Base-by-base conservation (phyloP, 2,888 invertebrate species). In the Caenorhabditis sp. region DNA sequence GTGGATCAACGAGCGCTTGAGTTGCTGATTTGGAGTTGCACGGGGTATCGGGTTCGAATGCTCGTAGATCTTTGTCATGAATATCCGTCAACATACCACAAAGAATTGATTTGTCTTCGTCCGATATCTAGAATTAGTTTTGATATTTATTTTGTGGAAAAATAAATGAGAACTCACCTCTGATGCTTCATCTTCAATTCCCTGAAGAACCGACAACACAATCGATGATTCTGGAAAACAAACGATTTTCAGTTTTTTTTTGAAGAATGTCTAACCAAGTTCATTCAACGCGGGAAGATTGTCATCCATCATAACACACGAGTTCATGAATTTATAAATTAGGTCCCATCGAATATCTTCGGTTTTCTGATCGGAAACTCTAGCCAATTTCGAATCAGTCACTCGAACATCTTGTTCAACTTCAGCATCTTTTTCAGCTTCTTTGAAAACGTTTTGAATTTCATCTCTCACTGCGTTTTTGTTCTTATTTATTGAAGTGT, bases 121-220 rank as follows among this genome's bases (percentile, higher is more conserved):
- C 63, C 10, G 62, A 21, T 49, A 62, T 65, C 37, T 63, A 10
- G 54, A 26, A 17, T 51, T 8, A 12, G 21, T 21, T 21, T 21
- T 21, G 50, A 55, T 49, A 53, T 19, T 53, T 21, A 23, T n/a
- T 10, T n/a, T n/a, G 3, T 12, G 12, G 14, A 43, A 43, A 17
- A 14, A 43, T 1, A 10, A 12, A 14, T 19, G 14, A 49, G 37
- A 23, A 58, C 37, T 37, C 12, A 21, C 49, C 17, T 36, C 8
- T 12, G 65, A 23, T 5, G 76, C 79, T 36, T 79, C 79, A 50
- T 62, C 51, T 59, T 75, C 74, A 10, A 79, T 69, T 12, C 69
- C 58, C 27, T 79, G 69, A 17, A 77, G 49, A 8, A 77, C 73
- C 19, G 66, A 67, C 10, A 58, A 19, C 19, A 78, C 57, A 14